Percentiles rank a stretch among this genome's conserved stretches.
Conservation (phyloP, 2,797 vertebrate genomes). For the Vipera latastei region DNA sequence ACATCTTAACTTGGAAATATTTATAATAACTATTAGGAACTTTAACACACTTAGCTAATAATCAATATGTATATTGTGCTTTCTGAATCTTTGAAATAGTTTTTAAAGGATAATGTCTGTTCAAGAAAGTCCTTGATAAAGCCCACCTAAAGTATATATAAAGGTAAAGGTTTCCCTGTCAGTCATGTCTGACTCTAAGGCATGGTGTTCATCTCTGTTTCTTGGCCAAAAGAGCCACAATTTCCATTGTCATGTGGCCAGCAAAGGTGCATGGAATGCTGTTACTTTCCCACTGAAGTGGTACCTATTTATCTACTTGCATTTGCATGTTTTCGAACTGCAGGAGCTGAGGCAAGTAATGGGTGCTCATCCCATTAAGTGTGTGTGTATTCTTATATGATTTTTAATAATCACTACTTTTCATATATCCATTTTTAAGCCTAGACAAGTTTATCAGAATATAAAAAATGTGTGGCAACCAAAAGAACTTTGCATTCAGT, state of each 20-base stretch:
- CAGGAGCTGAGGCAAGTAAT: no score
- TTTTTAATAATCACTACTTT: not conserved
- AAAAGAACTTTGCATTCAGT: not conserved
- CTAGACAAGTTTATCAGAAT: not conserved
- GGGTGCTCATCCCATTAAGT: no score
- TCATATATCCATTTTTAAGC: not conserved
- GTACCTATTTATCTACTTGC: not conserved
- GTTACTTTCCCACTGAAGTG: not conserved
- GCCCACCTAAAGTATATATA: not conserved
- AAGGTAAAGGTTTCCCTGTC: not conserved
- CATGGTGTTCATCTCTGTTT: not conserved
- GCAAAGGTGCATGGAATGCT: not conserved
- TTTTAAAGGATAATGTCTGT: not conserved
- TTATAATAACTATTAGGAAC: not conserved
- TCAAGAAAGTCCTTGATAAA: not conserved
- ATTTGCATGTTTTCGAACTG: no score
- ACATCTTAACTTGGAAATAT: not conserved
- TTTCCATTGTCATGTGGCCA: not conserved
- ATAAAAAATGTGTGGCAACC: not conserved
- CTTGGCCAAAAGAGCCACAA: not conserved
- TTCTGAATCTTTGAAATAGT: not conserved
- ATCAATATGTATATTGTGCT: not conserved
- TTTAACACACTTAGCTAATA: not conserved
- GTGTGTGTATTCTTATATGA: no score
- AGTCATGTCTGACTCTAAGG: not conserved